phyloP scores from a whole-genome alignment of 2,797 vertebrate species.

The Cyprinodon diabolis region DNA sequence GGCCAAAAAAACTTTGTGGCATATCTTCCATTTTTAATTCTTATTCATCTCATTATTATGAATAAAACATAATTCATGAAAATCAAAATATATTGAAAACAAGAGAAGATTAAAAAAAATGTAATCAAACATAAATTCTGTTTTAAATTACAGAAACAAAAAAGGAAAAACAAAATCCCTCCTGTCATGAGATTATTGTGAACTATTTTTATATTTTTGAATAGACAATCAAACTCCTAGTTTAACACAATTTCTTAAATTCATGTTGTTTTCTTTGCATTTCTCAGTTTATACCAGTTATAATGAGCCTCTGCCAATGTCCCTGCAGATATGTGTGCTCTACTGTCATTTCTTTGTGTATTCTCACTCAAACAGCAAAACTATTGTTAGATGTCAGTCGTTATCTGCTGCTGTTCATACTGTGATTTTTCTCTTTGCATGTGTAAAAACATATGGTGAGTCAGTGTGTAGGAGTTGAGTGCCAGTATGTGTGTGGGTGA shows the following conservation, averaged over 20 bases:
- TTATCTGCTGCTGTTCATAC: slow-evolving; percentile 41
- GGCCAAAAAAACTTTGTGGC: not conserved
- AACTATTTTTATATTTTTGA: too few relatives aligned
- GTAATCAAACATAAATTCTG: not conserved
- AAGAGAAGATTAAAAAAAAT: not conserved
- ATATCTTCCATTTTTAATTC: not conserved
- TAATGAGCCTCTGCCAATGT: slow-evolving; percentile 1
- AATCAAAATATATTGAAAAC: not conserved
- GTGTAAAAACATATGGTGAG: slow-evolving; percentile 74
- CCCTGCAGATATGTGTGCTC: slow-evolving; percentile 8
- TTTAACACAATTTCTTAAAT: not conserved
- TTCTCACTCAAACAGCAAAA: not conserved
- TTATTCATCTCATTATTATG: too few relatives aligned
- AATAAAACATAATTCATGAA: too few relatives aligned
- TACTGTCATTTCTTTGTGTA: slow-evolving; percentile 27
- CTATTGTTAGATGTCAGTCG: slow-evolving; percentile 32
- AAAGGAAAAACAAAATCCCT: too few relatives aligned
- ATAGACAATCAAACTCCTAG: not conserved
- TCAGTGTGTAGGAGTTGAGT: slow-evolving; percentile 71
- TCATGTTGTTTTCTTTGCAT: slow-evolving; percentile 2
- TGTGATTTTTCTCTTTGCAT: slow-evolving; percentile 46
- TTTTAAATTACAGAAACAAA: not conserved
- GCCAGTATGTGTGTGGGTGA: slow-evolving; percentile 54
- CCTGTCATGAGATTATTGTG: too few relatives aligned
- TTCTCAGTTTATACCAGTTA: not conserved